phyloP scores from a whole-genome alignment of 2,113 vertebrate species.

The cat (Felis catus) region F.catus_Fca126_mat1.0 CM031415.1:95854501-95855000 shows the following conservation, averaged over 20 bases:
- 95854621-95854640: too few relatives aligned
- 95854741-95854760: too few relatives aligned
- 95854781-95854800: too few relatives aligned
- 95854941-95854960: slow-evolving; percentile 52
- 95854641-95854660: too few relatives aligned
- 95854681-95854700: too few relatives aligned
- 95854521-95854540: background rate
- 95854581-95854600: too few relatives aligned
- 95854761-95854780: too few relatives aligned
- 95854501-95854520: background rate
- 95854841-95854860: background rate
- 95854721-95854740: too few relatives aligned
- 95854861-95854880: background rate
- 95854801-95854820: background rate
- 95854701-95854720: too few relatives aligned
- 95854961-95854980: slow-evolving; percentile 67
- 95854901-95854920: background rate
- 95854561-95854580: background rate
- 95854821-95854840: background rate
- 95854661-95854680: too few relatives aligned
- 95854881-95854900: background rate
- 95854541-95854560: background rate
- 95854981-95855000: slow-evolving; percentile 16
- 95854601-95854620: too few relatives aligned
- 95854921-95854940: background rate